A percentile compares a stretch with the other conserved stretches of the same genome.
phyloP scores from a whole-genome alignment of 2,888 invertebrate species.

The Perizoma affinitatum region DNA sequence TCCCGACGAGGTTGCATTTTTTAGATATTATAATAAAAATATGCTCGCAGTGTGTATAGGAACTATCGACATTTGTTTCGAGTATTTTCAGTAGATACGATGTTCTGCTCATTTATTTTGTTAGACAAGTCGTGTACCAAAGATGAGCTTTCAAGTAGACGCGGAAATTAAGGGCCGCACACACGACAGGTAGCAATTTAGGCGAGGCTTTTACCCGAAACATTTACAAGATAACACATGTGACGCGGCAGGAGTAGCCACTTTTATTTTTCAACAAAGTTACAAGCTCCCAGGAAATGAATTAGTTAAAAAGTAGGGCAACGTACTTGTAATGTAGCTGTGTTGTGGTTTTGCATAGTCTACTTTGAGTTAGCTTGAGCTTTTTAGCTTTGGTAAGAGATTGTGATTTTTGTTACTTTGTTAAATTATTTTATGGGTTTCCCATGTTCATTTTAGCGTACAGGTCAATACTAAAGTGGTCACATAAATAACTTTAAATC shows the following conservation, averaged over 20 bases:
- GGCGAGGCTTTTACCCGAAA: slow-evolving; percentile 33
- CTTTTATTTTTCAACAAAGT: slow-evolving; percentile 56
- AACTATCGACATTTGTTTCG: no score
- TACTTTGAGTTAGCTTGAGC: slow-evolving; percentile 40
- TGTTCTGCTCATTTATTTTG: no score
- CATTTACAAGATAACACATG: slow-evolving; percentile 42
- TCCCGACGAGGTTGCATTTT: no score
- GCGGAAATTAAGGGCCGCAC: slow-evolving; percentile 32
- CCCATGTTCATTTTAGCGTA: no score
- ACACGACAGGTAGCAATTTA: slow-evolving; percentile 38
- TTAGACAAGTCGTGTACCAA: slow-evolving; percentile 2
- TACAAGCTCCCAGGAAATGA: slow-evolving; percentile 53
- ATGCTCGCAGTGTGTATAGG: no score
- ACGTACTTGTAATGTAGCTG: slow-evolving; percentile 36
- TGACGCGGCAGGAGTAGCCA: slow-evolving; percentile 38
- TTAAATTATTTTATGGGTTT: no score
- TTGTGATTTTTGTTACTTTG: no score
- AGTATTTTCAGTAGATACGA: no score
- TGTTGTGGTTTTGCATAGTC: slow-evolving; percentile 42
- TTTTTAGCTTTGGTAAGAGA: no score
- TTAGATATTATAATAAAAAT: no score
- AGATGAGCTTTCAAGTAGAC: slow-evolving; percentile 17
- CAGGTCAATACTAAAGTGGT: no score
- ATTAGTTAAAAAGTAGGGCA: slow-evolving; percentile 75
- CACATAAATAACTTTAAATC: no score